These are phyloP conservation scores for Hydroisotoma schaefferi DNA, from an alignment of 2,888 invertebrate genomes.

Conservation along the genomic window DNA sequence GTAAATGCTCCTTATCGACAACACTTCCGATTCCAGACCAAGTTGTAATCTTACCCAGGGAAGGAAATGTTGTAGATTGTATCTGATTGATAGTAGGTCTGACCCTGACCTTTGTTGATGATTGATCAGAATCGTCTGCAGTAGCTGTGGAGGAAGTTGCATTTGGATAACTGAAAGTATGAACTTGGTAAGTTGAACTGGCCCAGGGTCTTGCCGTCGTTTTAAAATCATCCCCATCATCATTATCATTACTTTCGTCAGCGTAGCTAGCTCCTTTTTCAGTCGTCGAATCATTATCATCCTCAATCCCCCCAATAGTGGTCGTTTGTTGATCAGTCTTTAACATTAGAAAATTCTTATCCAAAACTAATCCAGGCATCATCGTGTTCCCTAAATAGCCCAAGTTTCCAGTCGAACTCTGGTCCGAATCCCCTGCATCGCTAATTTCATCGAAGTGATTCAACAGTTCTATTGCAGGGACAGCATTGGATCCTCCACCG, in stretches of 20 bases:
- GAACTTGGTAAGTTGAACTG: constrained; percentile 43
- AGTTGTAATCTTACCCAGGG: constrained; percentile 24
- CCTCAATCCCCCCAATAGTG: not conserved
- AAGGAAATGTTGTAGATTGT: constrained; percentile 19
- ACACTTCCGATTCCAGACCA: constrained; percentile 25
- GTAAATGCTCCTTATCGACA: constrained; percentile 12
- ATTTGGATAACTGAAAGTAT: constrained; percentile 46
- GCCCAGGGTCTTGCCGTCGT: constrained; percentile 46
- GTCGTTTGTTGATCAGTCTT: not conserved
- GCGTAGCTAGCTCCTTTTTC: not conserved
- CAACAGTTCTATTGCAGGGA: no score
- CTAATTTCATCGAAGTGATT: not conserved
- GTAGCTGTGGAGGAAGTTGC: constrained; percentile 6
- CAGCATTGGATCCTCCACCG: not conserved
- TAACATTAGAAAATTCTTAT: not conserved
- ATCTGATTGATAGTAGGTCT: no score
- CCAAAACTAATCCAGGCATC: not conserved
- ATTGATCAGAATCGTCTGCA: constrained; percentile 28
- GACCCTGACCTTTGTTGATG: no score
- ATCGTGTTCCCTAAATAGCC: not conserved
- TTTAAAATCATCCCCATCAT: constrained; percentile 14
- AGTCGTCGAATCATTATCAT: not conserved
- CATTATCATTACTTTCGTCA: not conserved
- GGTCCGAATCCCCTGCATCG: not conserved
- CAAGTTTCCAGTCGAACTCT: not conserved